Evolutionary conservation across 2,797 vertebrate genomes (phyloP).

Genomic region (Falco biarmicus): DNA sequence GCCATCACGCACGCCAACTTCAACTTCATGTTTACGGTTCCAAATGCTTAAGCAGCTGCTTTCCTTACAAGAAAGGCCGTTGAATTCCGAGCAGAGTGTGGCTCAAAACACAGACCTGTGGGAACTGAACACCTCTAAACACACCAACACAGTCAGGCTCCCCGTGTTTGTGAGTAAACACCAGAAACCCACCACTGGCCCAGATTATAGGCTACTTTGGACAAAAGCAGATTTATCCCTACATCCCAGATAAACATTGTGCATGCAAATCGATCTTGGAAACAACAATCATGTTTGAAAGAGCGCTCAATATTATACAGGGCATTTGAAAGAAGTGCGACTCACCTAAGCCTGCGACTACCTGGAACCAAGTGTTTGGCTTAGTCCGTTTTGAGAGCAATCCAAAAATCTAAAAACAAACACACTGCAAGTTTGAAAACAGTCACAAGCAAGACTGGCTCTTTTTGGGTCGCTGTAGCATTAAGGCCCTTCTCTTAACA

Average conservation of each 20-base stretch:
- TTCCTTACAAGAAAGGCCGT: background rate
- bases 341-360: background rate
- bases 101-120: background rate
- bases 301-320: fast-evolving
- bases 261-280: background rate
- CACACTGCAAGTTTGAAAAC: background rate
- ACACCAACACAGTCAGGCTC: background rate
- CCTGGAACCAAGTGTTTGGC: background rate
- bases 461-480: background rate
- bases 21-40: background rate
- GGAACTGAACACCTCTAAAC: background rate
- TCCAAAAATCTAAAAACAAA: background rate
- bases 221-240: background rate
- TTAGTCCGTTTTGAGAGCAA: background rate
- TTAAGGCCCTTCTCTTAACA: background rate
- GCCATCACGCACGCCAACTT: fast-evolving
- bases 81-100: background rate
- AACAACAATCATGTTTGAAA: background rate
- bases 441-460: background rate
- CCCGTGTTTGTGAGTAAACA: fast-evolving
- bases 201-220: fast-evolving
- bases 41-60: background rate
- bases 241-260: background rate
- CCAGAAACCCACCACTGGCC: background rate
- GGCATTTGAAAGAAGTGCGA: background rate